Conservation (phyloP, 92 coral and sea anemone species). For the Umimayanthus kanabou region DNA sequence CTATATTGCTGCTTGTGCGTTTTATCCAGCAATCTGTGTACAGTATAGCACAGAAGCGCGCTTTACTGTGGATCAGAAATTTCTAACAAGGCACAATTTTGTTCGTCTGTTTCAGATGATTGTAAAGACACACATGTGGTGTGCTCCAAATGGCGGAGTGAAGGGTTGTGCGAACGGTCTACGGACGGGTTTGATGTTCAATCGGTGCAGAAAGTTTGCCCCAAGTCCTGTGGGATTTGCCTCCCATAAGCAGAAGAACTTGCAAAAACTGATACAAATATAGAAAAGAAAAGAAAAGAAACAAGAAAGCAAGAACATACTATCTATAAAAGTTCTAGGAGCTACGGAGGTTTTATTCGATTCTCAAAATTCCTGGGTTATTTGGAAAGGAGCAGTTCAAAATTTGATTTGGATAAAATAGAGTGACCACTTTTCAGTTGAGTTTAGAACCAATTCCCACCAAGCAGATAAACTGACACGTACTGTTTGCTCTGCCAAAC, state of each 20-base stretch:
- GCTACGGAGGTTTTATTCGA: background rate
- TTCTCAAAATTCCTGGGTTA: background rate
- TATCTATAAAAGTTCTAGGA: background rate
- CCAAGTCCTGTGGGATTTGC: conserved; percentile 72
- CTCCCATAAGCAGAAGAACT: conserved; percentile 14
- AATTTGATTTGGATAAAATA: no score
- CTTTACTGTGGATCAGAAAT: no score
- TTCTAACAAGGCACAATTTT: background rate
- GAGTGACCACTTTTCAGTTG: no score
- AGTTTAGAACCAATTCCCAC: no score
- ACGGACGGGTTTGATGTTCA: conserved; percentile 64
- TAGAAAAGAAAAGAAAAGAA: background rate
- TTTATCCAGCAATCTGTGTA: no score
- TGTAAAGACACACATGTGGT: conserved; percentile 74
- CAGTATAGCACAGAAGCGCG: no score
- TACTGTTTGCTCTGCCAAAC: no score
- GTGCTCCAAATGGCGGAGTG: conserved; percentile 65
- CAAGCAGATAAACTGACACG: no score
- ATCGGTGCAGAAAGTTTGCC: conserved; percentile 85
- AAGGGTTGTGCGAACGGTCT: conserved; percentile 62
- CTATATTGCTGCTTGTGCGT: no score
- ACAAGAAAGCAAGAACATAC: background rate
- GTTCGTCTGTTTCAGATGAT: conserved; percentile 31
- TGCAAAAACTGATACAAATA: background rate
- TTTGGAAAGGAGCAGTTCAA: no score